Base-by-base conservation (phyloP, 2,797 vertebrate species). In the Natrix natrix region DNA sequence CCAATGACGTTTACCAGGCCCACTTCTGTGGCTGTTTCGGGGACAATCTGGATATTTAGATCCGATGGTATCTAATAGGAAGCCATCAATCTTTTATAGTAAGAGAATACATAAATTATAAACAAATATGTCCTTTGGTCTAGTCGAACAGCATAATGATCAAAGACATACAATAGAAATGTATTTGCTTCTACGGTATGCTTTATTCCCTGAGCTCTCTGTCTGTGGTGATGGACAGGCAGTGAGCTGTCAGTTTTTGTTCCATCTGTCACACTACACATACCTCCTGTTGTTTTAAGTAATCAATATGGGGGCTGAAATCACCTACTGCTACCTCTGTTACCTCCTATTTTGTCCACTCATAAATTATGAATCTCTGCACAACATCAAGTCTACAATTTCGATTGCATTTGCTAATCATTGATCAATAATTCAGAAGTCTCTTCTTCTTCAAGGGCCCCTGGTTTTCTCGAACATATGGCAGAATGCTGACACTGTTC, bases 371-470 rank as follows among this genome's bases (percentile, higher is more conserved):
- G 98, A 98, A 99, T 98, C 96, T 93, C 94, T 93, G 96, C 98
- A 97, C 97, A 98, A 98, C 98, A 98, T 98, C 98, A 98, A 98
- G 98, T 98, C 98, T 98, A 99, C 98, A 98, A 99, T 99, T 99
- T 99, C 98, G 98, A 98, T 99, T 98, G 98, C 98, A 99, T 99
- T 99, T 99, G 98, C 98, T 99, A 99, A 99, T 99, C 98, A 98
- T 97, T 98, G 98, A 99, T 99, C 99, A 99, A 99, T 99, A 99
- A 99, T 99, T 99, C 98, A 99, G 97, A 96, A 98, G 96, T 95
- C 93, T 97, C 98, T 98, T 98, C 98, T 98, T 98, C 98, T 98
- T 98, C 98, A 98, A 98, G 98, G 98, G 98, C 98, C 98, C 98
- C 98, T 96, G 97, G 97, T 97, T 98, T 99, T 98, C 98, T 98